Base-by-base conservation (phyloP, 2,888 invertebrate genomes). In the Odontocolon sp. region DNA sequence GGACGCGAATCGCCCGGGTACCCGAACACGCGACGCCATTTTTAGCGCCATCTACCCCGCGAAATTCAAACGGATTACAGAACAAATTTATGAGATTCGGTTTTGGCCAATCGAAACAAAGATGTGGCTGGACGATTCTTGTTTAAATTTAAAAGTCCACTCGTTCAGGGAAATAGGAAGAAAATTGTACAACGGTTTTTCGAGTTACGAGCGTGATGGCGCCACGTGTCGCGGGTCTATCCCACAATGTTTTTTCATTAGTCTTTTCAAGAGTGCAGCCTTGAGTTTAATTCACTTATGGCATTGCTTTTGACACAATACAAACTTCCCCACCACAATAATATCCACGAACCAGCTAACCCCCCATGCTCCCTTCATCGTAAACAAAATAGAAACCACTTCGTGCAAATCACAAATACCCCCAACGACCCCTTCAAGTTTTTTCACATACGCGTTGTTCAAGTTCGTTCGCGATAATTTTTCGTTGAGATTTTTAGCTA, bases 231-330 rank as follows among this genome's bases (percentile, higher is more conserved):
- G 69, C 83, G 83, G 84, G 84, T 84, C n/a, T 78, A 31, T 11
- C 83, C 87, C 68, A 56, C 59, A 69, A 59, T 72, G 69, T 83
- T 83, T 82, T 87, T 88, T 85, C 56, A 85, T 87, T 87, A 84
- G 82, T 88, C 84, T 87, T 88, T 82, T 82, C 77, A 87, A 86
- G 85, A 87, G 87, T 89, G 87, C 88, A 90, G 85, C 87, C 85
- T 90, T 90, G 84, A 85, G 90, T 90, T 90, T 83, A 83, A 74
- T 90, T 90, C 89, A 89, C 89, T 90, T 90, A 90, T 85, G 84
- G 85, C 85, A 86, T 90, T 90, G 86, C 86, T 90, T 90, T 90
- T 85, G 80, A 88, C 89, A 90, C 89, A 90, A 90, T 90, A 90
- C 90, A 88, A 88, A 80, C 80, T 81, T 79, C 83, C 81, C 79